Percentiles rank a stretch among this genome's conserved stretches.
Evolutionary conservation across 1,140 invertebrate species (phyloP).

Genomic region (Brachionus rubens): DNA sequence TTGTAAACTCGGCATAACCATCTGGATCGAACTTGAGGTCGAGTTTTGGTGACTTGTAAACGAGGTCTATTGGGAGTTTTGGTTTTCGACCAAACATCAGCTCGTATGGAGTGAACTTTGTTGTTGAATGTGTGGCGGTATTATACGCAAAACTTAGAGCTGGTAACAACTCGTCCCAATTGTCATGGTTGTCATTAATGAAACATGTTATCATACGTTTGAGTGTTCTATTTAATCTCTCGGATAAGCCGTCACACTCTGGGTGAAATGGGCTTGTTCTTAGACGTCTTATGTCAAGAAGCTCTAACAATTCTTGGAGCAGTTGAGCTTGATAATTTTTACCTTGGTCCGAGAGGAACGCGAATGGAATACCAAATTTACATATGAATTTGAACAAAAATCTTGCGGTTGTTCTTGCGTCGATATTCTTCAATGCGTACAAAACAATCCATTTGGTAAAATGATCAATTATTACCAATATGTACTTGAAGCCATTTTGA

Average conservation of each 20-base stretch:
- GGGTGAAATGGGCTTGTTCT: constrained; percentile 50
- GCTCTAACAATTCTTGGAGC: constrained; percentile 48
- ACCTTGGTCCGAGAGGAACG: constrained; percentile 56
- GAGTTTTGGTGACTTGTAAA: neutral
- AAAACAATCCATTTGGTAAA: constrained; percentile 59
- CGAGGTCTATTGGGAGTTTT: neutral
- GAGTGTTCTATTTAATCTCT: neutral
- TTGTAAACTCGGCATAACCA: too few relatives aligned
- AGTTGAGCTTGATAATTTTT: constrained; percentile 48
- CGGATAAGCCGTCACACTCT: constrained; percentile 48
- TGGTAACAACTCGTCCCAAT: neutral
- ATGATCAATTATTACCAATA: constrained; percentile 54
- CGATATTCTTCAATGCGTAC: constrained; percentile 56
- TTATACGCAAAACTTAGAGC: neutral
- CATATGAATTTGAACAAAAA: constrained; percentile 52
- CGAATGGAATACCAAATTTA: constrained; percentile 54
- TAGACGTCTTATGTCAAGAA: constrained; percentile 45
- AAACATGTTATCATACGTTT: too few relatives aligned
- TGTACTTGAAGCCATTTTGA: constrained; percentile 51
- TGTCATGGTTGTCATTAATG: neutral
- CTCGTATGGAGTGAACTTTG: neutral
- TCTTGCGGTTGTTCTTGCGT: constrained; percentile 54
- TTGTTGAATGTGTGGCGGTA: neutral
- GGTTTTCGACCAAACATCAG: neutral
- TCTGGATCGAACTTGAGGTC: too few relatives aligned